Percentiles rank a stretch among this genome's conserved stretches.
These are phyloP conservation scores for Hypothenemus hampei DNA, from an alignment of 1,140 invertebrate species.

Conservation along the genomic window DNA sequence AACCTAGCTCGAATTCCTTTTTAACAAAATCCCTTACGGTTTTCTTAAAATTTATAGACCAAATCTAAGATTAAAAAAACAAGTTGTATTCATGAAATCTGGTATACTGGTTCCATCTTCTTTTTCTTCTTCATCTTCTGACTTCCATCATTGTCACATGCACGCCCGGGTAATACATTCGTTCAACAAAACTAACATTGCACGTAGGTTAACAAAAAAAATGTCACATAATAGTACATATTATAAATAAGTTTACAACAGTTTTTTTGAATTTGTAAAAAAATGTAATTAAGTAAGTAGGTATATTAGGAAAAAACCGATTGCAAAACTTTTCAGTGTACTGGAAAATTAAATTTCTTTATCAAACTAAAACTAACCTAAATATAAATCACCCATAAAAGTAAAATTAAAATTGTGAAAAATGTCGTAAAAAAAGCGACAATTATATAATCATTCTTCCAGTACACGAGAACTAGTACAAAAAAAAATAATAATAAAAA, in stretches of 20 bases:
- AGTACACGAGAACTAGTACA: not conserved
- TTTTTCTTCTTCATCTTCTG: not conserved
- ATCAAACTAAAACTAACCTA: slow-evolving; percentile 1
- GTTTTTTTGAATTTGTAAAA: too few species aligned
- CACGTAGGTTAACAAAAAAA: slow-evolving; percentile 17
- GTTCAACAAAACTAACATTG: slow-evolving; percentile 24
- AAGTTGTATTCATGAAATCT: slow-evolving; percentile 22
- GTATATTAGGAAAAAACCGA: not conserved
- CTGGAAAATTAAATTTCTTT: slow-evolving; percentile 1
- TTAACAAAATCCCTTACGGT: slow-evolving; percentile 26
- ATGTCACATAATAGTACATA: slow-evolving; percentile 4
- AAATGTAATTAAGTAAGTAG: too few species aligned
- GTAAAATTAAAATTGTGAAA: not conserved
- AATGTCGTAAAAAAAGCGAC: not conserved
- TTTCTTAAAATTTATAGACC: slow-evolving; percentile 25
- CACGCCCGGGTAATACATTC: too few species aligned
- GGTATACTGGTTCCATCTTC: slow-evolving; percentile 16
- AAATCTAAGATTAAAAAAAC: slow-evolving; percentile 26
- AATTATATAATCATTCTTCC: slow-evolving; percentile 2
- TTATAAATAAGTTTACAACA: slow-evolving; percentile 6
- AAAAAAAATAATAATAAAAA: too few species aligned
- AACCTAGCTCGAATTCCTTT: slow-evolving; percentile 22
- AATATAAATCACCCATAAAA: slow-evolving; percentile 5
- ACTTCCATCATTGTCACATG: too few species aligned
- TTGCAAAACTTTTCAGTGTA: not conserved